Evolutionary conservation across 2,797 vertebrate species (phyloP).

Genomic region (Acanthurus lineatus): DNA sequence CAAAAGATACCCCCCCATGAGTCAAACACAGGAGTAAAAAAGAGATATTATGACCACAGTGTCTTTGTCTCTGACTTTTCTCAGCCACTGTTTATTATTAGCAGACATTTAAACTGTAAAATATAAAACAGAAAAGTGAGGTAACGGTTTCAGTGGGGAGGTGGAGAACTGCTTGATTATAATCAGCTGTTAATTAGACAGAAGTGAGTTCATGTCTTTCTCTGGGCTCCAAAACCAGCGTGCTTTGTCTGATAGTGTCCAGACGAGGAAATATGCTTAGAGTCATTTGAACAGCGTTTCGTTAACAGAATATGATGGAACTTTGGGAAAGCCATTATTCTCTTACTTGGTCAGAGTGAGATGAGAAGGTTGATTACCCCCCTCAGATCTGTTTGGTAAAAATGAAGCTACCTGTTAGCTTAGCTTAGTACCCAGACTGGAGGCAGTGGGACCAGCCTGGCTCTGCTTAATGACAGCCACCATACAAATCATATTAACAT

Average conservation of each 20-base stretch:
- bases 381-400: neutral
- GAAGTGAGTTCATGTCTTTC: conserved; percentile 4
- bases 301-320: neutral
- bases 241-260: neutral
- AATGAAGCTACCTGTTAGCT: too few relatives aligned
- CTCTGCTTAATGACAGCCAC: neutral
- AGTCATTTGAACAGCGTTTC: neutral
- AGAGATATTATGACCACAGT: conserved; percentile 7
- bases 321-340: neutral
- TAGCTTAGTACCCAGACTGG: too few relatives aligned
- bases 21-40: conserved; percentile 7
- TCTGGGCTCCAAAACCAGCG: neutral
- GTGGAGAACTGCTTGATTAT: neutral
- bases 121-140: neutral
- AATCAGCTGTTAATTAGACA: conserved; percentile 12
- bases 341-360: neutral
- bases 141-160: neutral
- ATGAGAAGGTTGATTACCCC: neutral
- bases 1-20: conserved; percentile 31
- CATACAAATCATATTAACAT: neutral
- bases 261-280: neutral
- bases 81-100: neutral
- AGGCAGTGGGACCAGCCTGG: neutral
- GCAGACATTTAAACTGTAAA: conserved; percentile 8
- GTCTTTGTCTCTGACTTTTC: conserved; percentile 12